Percentiles rank a stretch among this genome's conserved stretches.
phyloP scores from a whole-genome alignment of 1,140 invertebrate genomes.

The Parapsyche elsis region DNA sequence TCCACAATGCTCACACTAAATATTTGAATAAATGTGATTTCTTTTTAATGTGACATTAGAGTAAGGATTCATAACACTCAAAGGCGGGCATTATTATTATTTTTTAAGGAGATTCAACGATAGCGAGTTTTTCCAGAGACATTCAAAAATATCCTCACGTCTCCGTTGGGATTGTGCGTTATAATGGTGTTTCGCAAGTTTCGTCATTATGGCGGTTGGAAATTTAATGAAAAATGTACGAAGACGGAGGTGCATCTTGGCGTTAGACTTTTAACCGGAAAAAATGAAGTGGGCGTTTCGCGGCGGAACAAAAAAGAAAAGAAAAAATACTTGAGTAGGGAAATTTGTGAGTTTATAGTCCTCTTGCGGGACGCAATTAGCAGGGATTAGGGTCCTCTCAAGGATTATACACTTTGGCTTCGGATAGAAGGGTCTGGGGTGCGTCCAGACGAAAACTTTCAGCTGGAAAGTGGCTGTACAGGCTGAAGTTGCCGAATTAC shows the following conservation, averaged over 20 bases:
- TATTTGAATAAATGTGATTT: no score
- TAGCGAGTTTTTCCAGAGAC: background rate
- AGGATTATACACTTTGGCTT: conserved; percentile 1
- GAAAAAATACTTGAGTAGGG: conserved; percentile 12
- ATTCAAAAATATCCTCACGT: background rate
- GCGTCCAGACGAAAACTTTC: conserved; percentile 29
- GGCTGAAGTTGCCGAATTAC: conserved; percentile 36
- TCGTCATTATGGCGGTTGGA: background rate
- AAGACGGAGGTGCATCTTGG: background rate
- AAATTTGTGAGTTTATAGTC: conserved; percentile 38
- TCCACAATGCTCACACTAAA: no score
- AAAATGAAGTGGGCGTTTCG: background rate
- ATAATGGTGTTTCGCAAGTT: background rate
- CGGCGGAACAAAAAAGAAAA: conserved; percentile 8
- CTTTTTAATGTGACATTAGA: no score
- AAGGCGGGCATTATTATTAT: background rate
- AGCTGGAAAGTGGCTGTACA: background rate
- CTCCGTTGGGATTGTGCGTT: background rate
- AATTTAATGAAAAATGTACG: conserved; percentile 35
- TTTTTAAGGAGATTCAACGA: background rate
- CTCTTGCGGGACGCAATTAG: conserved; percentile 36
- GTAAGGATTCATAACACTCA: no score
- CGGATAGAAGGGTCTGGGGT: background rate
- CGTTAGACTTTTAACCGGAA: background rate
- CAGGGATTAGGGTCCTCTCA: conserved; percentile 36